Conservation (phyloP, 2,888 invertebrate species). For the Linnaemya vulpina region DNA sequence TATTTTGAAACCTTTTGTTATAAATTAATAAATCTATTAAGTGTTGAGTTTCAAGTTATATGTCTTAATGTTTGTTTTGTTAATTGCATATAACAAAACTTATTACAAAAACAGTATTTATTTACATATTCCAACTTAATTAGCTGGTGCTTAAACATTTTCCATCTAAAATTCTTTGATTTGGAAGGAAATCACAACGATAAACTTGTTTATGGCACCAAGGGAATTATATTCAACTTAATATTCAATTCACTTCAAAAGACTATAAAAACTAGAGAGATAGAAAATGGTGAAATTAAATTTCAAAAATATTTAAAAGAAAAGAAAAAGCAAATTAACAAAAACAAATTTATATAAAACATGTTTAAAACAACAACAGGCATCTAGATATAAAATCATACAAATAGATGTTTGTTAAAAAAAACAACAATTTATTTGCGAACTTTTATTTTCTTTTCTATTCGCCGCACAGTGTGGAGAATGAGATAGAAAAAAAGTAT, state of each 20-base stretch:
- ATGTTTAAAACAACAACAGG: slow-evolving; percentile 52
- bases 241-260: slow-evolving; percentile 25
- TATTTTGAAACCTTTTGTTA: neutral
- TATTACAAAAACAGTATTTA: neutral
- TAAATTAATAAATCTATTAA: neutral
- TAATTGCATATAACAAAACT: neutral
- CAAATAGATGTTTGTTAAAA: slow-evolving; percentile 17
- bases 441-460: neutral
- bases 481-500: neutral
- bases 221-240: slow-evolving; percentile 12
- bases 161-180: slow-evolving; percentile 17
- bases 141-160: neutral
- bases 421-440: neutral
- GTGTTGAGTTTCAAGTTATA: neutral
- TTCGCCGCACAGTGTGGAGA: neutral
- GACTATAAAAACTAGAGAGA: slow-evolving; percentile 13
- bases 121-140: neutral
- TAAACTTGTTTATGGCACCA: neutral
- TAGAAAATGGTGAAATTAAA: slow-evolving; percentile 50
- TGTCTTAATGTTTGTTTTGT: neutral
- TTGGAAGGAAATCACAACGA: slow-evolving; percentile 1
- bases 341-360: slow-evolving; percentile 17
- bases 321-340: neutral
- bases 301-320: slow-evolving; percentile 15
- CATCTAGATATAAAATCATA: slow-evolving; percentile 31